Percentiles rank a stretch among this genome's conserved stretches.
phyloP scores from a whole-genome alignment of 1,140 invertebrate genomes.

The Leptinotarsa undecemlineata region DNA sequence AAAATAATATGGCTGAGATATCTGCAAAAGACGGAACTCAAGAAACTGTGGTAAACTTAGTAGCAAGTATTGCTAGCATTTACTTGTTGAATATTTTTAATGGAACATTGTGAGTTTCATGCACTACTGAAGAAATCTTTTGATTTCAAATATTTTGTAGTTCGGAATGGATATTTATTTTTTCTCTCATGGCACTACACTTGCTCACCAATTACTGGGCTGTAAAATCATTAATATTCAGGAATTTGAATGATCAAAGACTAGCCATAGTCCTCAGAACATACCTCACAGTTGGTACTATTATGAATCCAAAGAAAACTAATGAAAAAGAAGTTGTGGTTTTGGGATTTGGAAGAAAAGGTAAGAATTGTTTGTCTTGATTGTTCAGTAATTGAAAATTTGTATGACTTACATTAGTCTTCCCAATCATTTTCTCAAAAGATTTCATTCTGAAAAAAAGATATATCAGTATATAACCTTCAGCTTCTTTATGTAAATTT shows the following conservation, averaged over 20 bases:
- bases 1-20: conserved; percentile 91
- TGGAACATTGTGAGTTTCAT: conserved; percentile 56
- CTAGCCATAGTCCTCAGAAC: conserved; percentile 68
- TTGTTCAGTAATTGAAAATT: too few species aligned
- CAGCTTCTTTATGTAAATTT: too few species aligned
- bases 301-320: conserved; percentile 58
- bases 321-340: conserved; percentile 67
- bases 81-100: conserved; percentile 73
- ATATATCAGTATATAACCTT: too few species aligned
- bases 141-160: conserved; percentile 54
- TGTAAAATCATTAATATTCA: conserved; percentile 73
- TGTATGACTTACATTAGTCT: too few species aligned
- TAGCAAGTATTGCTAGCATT: conserved; percentile 79
- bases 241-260: conserved; percentile 78
- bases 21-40: conserved; percentile 96
- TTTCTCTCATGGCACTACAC: conserved; percentile 79
- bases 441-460: too few species aligned
- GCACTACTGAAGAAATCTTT: neutral
- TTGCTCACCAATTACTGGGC: conserved; percentile 85
- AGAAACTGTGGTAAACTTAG: conserved; percentile 91
- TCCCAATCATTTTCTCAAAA: too few species aligned
- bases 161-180: conserved; percentile 70
- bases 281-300: conserved; percentile 60
- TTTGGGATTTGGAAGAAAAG: conserved; percentile 56
- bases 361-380: conserved; percentile 42